Evolutionary conservation across 2,113 vertebrate genomes (phyloP), one percentile per base, ranked within the genome.

Genomic region (Cacatua alba): DNA sequence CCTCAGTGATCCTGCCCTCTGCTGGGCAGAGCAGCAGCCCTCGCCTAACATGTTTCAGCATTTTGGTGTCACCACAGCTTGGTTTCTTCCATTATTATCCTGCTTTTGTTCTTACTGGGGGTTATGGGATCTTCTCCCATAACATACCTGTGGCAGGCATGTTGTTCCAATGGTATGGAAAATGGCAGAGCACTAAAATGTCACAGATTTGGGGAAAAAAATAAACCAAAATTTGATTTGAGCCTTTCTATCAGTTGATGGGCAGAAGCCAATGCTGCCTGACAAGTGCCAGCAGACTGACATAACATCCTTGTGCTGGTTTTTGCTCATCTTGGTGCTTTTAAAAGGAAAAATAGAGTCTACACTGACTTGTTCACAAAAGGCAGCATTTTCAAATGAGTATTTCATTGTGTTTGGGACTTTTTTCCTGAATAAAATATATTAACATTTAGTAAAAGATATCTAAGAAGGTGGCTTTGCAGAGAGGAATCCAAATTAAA

Each of bases 1-100:
- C 19, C 75, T 29, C 2, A 2, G 39, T 2, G 48, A n/a, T 8
- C 39, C 57, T 39, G 33, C 28, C 33, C 48, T 53, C 33, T 24
- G 17, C 65, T 2, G 4, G 60, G 41, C 53, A 53, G 33, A 15
- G 25, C 12, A 51, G 72, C 31, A 65, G 39, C 44, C 41, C 11
- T 21, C 25, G 20, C 31, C 26, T 13, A 1, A 39, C 19, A 10
- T 44, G 2, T 28, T 75, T 13, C 4, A 28, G 19, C 9, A 0
- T 39, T 33, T 24, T 12, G 1, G 7, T 25, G n/a, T 25, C 62
- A 35, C 33, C 19, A 4, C 44, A 49, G 2, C n/a, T 24, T 29
- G 59, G 15, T 20, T 90, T 53, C 39, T 37, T 23, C 70, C 49
- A 6, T 1, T 3, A 1, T 65, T 33, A 17, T 7, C 51, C 49